Conservation (phyloP, 2,113 vertebrate genomes). For the Gavialis gangeticus region DNA sequence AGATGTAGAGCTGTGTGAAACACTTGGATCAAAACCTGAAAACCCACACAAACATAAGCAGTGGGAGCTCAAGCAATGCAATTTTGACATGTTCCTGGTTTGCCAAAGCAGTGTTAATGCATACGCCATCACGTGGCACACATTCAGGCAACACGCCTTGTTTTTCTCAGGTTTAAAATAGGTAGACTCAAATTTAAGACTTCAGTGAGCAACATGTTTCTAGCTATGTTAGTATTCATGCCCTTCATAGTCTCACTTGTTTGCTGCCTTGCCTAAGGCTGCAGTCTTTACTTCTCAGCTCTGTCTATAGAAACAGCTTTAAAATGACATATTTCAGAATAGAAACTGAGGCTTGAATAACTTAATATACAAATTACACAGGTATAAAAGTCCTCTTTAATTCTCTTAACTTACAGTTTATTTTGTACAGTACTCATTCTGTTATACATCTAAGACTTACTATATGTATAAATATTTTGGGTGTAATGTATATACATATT, state of each 20-base stretch:
- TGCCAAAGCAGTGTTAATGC: not conserved
- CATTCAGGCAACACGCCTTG: not conserved
- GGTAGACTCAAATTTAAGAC: not conserved
- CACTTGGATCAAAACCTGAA: accelerated
- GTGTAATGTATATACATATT: constrained; percentile 70
- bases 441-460: constrained; percentile 44
- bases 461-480: constrained; percentile 58
- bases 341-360: constrained; percentile 60
- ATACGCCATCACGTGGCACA: not conserved
- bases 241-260: constrained; percentile 71
- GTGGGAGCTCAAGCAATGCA: accelerated
- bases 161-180: not conserved
- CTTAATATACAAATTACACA: constrained; percentile 66
- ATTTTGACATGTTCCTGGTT: accelerated
- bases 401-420: constrained; percentile 61
- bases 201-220: constrained; percentile 65
- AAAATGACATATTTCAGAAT: constrained; percentile 55
- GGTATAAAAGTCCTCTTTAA: constrained; percentile 53
- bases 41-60: not conserved
- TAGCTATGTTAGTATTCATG: constrained; percentile 72
- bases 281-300: constrained; percentile 72
- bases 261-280: constrained; percentile 62
- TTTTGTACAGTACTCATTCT: constrained; percentile 49
- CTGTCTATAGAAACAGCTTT: constrained; percentile 45
- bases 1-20: accelerated